phyloP scores from a whole-genome alignment of 2,113 vertebrate genomes.

The Dolichallabes microphthalmus region DNA sequence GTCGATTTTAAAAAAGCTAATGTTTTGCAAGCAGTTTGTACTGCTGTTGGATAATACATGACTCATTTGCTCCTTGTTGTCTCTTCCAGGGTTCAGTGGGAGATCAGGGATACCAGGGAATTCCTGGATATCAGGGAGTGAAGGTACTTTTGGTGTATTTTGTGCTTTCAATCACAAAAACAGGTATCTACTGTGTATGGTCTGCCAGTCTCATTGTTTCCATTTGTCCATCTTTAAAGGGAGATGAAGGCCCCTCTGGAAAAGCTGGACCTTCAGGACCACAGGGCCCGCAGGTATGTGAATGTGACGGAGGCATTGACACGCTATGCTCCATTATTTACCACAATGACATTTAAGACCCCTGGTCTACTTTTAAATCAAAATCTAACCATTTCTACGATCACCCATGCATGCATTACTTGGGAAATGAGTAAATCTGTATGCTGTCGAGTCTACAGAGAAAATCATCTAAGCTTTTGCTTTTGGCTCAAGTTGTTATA shows the following conservation, averaged over 20 bases:
- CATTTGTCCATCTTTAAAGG: constrained; percentile 59
- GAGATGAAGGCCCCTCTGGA: constrained; percentile 65
- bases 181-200: constrained; percentile 23
- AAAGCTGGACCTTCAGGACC: constrained; percentile 58
- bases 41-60: constrained; percentile 47
- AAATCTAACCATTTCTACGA: constrained; percentile 47
- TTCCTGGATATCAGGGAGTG: constrained; percentile 74
- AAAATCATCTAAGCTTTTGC: constrained; percentile 42
- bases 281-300: constrained; percentile 69
- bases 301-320: neutral
- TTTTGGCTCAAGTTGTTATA: constrained; percentile 50
- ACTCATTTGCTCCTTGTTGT: constrained; percentile 38
- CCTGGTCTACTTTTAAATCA: constrained; percentile 39
- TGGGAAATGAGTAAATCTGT: constrained; percentile 52
- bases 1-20: constrained; percentile 20
- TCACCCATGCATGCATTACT: constrained; percentile 37
- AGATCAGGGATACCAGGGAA: constrained; percentile 68
- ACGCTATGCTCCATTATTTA: constrained; percentile 41
- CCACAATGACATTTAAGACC: constrained; percentile 42
- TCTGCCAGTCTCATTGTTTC: constrained; percentile 19
- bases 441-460: constrained; percentile 44
- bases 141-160: constrained; percentile 66
- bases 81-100: constrained; percentile 67
- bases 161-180: constrained; percentile 27
- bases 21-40: constrained; percentile 37